Evolutionary conservation across 2,888 invertebrate genomes (phyloP).

Genomic region (Strigamia maritima): DNA sequence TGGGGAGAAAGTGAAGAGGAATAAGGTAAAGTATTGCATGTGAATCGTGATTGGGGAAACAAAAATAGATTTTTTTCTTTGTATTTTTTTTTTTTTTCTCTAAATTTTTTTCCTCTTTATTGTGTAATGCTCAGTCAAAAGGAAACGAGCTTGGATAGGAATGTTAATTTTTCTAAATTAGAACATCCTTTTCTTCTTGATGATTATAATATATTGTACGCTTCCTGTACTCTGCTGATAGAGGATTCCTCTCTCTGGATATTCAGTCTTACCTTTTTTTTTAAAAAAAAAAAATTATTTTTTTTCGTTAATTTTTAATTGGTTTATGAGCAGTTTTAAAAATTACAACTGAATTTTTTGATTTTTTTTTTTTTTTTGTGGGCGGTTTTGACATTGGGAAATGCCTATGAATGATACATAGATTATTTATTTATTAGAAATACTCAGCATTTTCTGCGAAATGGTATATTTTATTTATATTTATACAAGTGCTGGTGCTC

Average conservation of each 20-base stretch:
- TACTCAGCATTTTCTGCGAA: not conserved
- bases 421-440: not conserved
- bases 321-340: too few relatives aligned
- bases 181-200: not conserved
- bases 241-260: not conserved
- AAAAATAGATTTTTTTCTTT: not conserved
- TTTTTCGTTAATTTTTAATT: not conserved
- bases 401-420: not conserved
- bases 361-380: too few relatives aligned
- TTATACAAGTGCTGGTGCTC: not conserved
- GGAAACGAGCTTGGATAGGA: slow-evolving; percentile 16
- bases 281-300: too few relatives aligned
- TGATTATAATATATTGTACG: not conserved
- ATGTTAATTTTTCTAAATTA: slow-evolving; percentile 20
- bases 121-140: slow-evolving; percentile 3
- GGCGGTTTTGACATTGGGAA: not conserved
- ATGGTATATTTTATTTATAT: not conserved
- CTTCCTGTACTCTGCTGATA: not conserved
- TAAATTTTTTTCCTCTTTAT: not conserved
- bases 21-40: not conserved
- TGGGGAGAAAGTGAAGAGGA: slow-evolving; percentile 5
- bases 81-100: not conserved
- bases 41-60: not conserved
- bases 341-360: too few relatives aligned
- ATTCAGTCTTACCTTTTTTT: not conserved